Base-by-base conservation (phyloP, 1,140 invertebrate species). In the Gonioctena quinquepunctata region DNA sequence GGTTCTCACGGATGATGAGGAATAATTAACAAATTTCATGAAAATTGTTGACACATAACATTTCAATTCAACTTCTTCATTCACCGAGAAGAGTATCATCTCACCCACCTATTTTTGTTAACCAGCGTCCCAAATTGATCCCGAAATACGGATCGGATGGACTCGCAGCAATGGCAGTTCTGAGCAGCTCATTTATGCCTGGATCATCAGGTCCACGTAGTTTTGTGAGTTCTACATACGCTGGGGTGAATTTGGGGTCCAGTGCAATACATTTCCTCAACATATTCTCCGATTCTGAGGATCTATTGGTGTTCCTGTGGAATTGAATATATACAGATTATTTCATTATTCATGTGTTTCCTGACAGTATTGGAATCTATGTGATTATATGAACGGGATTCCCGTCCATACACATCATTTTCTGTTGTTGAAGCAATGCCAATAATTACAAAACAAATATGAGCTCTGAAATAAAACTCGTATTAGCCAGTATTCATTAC, bases 91-190 rank as follows among this genome's bases (percentile, higher is more conserved):
- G n/a, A n/a, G n/a, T n/a, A n/a, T n/a, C n/a, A n/a, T n/a, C n/a
- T n/a, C n/a, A n/a, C n/a, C n/a, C n/a, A n/a, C 90, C 87, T 83
- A 89, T 89, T 70, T 84, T 84, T 57, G 86, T 84, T 7, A 91
- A 83, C 90, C 90, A 92, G 66, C 88, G 86, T 48, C 88, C 90
- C 78, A 90, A 91, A 70, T 90, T 84, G 1, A 89, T 85, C 27
- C 89, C 87, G 80, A 90, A 89, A 79, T 92, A 89, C 73, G 90
- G 89, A 76, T 89, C 89, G 69, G 84, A 84, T 0, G 90, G 89
- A 71, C 90, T 88, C 16, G 91, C 73, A 18, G 86, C 81, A 13
- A 90, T 84, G 7, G 91, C 87, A 76, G 87, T 85, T 82, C 78
- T 84, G 70, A 87, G 83, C 33, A 87, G 85, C 66, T 76, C 77